phyloP scores from a whole-genome alignment of 2,888 invertebrate genomes.

The Synanthedon formicaeformis region DNA sequence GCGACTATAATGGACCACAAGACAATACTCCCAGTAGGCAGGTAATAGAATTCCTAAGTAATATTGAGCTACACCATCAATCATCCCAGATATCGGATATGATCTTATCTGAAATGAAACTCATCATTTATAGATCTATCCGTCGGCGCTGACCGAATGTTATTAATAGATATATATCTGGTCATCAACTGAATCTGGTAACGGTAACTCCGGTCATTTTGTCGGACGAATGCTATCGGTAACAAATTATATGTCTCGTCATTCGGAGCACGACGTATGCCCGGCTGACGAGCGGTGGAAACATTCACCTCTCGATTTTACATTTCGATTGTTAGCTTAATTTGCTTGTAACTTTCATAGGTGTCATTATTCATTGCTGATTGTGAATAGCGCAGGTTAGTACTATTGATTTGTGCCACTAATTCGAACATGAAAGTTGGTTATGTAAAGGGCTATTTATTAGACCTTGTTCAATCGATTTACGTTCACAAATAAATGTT shows the following conservation, averaged over 20 bases:
- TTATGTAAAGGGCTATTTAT: too few species aligned
- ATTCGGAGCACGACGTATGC: conserved; percentile 14
- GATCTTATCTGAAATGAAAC: conserved; percentile 69
- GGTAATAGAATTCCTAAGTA: conserved; percentile 63
- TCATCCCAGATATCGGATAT: conserved; percentile 55
- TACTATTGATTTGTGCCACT: too few species aligned
- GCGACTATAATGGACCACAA: conserved; percentile 51
- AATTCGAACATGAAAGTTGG: too few species aligned
- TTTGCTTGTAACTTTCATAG: neutral
- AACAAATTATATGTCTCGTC: conserved; percentile 55
- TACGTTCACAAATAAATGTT: too few species aligned
- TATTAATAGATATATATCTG: conserved; percentile 68
- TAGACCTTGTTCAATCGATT: too few species aligned
- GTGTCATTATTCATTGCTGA: neutral
- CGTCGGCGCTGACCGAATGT: conserved; percentile 61
- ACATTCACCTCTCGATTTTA: neutral
- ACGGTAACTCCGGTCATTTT: conserved; percentile 56
- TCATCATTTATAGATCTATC: conserved; percentile 69
- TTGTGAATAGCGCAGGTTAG: too few species aligned
- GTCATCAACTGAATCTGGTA: conserved; percentile 62
- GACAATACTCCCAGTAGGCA: conserved; percentile 46
- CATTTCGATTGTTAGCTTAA: neutral
- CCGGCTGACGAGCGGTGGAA: neutral
- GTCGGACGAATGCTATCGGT: conserved; percentile 44
- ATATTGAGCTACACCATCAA: conserved; percentile 54